phyloP scores from a whole-genome alignment of 2,888 invertebrate genomes.

The Busseola fusca region DNA sequence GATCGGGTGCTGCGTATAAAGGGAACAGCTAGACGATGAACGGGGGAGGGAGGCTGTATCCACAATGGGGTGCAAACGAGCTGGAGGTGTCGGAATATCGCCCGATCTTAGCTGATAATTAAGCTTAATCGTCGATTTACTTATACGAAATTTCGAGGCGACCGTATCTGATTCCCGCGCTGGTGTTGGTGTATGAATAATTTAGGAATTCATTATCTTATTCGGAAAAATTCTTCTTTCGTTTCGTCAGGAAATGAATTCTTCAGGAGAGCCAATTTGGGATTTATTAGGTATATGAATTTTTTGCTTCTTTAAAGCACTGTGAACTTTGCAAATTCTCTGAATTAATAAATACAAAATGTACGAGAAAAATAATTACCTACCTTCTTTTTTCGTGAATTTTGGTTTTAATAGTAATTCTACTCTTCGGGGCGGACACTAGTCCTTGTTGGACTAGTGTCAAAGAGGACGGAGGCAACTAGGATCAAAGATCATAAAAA shows the following conservation, averaged over 20 bases:
- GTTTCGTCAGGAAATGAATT: conserved; percentile 64
- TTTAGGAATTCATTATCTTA: conserved; percentile 66
- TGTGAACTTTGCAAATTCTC: not conserved
- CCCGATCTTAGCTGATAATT: conserved; percentile 55
- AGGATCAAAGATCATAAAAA: no score
- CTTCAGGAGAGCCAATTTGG: conserved; percentile 54
- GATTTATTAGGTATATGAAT: conserved; percentile 61
- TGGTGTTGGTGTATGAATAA: conserved; percentile 65
- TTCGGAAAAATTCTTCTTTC: conserved; percentile 58
- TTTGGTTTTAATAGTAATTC: not conserved
- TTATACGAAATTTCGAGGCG: conserved; percentile 50
- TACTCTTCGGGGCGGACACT: not conserved
- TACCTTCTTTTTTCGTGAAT: not conserved
- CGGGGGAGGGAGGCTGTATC: conserved; percentile 10
- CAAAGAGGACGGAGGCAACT: no score
- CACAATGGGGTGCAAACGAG: conserved; percentile 47
- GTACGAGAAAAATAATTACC: not conserved
- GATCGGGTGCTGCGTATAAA: conserved; percentile 36
- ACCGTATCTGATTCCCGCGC: conserved; percentile 54
- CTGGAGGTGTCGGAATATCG: conserved; percentile 30
- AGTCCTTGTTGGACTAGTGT: no score
- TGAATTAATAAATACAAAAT: not conserved
- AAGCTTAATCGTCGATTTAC: conserved; percentile 54
- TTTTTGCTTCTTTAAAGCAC: conserved; percentile 19
- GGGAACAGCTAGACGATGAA: conserved; percentile 10